Conservation (phyloP, 2,113 vertebrate species). For the Helogale parvula region DNA sequence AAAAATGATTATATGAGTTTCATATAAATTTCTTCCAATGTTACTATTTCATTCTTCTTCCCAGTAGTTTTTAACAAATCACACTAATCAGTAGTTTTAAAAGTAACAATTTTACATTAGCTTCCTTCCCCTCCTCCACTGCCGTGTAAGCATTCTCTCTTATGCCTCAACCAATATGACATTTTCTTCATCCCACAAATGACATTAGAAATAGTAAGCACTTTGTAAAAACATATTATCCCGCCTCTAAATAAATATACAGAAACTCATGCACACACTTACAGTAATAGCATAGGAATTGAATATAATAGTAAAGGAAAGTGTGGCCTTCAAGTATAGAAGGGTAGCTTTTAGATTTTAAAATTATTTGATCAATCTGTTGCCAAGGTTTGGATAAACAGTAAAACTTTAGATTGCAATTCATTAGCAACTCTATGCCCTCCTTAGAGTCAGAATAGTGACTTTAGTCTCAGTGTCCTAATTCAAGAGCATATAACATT, state of each 20-base stretch:
- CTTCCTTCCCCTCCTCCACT: not conserved
- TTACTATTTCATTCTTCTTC: not conserved
- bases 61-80: not conserved
- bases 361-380: not conserved
- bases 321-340: not conserved
- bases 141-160: not conserved
- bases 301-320: not conserved
- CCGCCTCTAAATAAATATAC: not conserved
- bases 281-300: not conserved
- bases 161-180: not conserved
- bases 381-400: not conserved
- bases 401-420: not conserved
- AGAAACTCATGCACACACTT: not conserved
- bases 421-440: not conserved
- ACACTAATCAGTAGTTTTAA: not conserved
- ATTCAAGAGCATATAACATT: not conserved
- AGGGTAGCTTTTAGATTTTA: not conserved
- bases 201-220: not conserved
- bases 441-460: not conserved
- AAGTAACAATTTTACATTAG: not conserved
- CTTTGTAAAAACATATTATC: not conserved
- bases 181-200: not conserved
- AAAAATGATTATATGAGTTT: not conserved
- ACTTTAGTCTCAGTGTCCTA: not conserved
- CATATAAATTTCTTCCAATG: not conserved